A percentile compares a stretch with the other conserved stretches of the same genome.
Conservation (phyloP, 2,888 invertebrate genomes). For the Halictus quadricinctus region DNA sequence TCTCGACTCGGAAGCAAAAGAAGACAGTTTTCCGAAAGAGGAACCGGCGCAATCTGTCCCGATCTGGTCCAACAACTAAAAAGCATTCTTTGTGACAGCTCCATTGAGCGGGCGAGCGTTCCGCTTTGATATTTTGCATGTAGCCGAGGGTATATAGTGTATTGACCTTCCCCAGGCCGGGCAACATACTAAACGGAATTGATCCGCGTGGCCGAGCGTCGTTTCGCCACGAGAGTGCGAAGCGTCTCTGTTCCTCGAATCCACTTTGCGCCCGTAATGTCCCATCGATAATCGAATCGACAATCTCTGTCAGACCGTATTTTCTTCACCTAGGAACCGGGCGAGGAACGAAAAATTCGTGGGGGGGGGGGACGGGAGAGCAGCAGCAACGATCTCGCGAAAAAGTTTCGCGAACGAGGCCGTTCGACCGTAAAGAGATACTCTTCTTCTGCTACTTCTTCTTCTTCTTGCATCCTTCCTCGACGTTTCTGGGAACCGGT, state of each 20-base stretch:
- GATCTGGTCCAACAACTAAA: background rate
- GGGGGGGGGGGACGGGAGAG: background rate
- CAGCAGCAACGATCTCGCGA: background rate
- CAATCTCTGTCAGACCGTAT: background rate
- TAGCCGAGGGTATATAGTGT: background rate
- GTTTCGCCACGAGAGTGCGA: slow-evolving; percentile 21
- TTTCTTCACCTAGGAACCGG: background rate
- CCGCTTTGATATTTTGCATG: slow-evolving; percentile 12
- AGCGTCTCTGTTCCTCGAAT: background rate
- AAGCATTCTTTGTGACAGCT: background rate
- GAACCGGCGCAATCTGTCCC: background rate
- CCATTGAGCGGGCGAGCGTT: background rate
- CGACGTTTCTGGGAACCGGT: background rate
- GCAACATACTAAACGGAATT: slow-evolving; percentile 41
- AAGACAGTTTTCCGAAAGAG: background rate
- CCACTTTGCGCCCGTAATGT: background rate
- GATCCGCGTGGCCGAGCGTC: slow-evolving; percentile 12
- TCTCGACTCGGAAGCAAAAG: background rate
- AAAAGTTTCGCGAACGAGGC: slow-evolving; percentile 18
- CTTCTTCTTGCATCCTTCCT: background rate
- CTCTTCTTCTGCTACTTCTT: slow-evolving; percentile 9
- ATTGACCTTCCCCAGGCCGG: slow-evolving; percentile 16
- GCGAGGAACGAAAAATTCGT: background rate
- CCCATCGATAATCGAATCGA: background rate
- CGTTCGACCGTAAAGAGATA: slow-evolving; percentile 38